A percentile compares a stretch with the other conserved stretches of the same genome.
Evolutionary conservation across 2,888 invertebrate species (phyloP).

Genomic region (Drosophila lacicola): DNA sequence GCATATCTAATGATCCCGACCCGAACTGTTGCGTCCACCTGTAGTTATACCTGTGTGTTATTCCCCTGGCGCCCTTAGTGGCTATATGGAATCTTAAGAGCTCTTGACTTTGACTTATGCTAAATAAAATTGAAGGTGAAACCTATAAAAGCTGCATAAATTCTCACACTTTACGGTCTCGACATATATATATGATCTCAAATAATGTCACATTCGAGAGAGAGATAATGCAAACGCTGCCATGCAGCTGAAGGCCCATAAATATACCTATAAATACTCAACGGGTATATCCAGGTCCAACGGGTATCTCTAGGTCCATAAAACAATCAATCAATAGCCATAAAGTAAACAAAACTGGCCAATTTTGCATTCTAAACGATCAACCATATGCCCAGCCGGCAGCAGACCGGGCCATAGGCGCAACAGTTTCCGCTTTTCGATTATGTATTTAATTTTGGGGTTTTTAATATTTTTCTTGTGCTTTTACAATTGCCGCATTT

Average conservation of each 20-base stretch:
- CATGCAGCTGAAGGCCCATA: slow-evolving; percentile 14
- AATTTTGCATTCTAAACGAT: slow-evolving; percentile 39
- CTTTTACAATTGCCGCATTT: slow-evolving; percentile 13
- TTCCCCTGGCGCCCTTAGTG: no score
- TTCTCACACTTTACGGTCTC: slow-evolving; percentile 26
- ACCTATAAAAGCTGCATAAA: slow-evolving; percentile 45
- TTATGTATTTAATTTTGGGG: slow-evolving; percentile 25
- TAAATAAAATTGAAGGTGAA: slow-evolving; percentile 28
- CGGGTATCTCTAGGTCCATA: slow-evolving; percentile 27
- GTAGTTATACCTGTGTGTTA: background rate
- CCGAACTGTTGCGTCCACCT: slow-evolving; percentile 1
- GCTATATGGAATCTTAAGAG: slow-evolving; percentile 2
- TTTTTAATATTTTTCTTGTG: slow-evolving; percentile 41
- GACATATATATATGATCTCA: slow-evolving; percentile 8
- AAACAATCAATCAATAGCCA: slow-evolving; percentile 62
- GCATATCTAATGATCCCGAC: slow-evolving; percentile 46
- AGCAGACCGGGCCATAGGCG: background rate
- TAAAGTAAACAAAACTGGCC: slow-evolving; percentile 57
- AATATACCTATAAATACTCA: slow-evolving; percentile 26
- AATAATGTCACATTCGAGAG: slow-evolving; percentile 49
- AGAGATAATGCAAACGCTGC: slow-evolving; percentile 69
- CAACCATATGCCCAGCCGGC: no score
- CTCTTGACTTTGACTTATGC: slow-evolving; percentile 72
- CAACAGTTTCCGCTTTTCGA: slow-evolving; percentile 34
- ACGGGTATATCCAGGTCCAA: background rate